These are phyloP conservation scores for Hypanus sabinus DNA, from an alignment of 2,113 vertebrate species.

Conservation along the genomic window DNA sequence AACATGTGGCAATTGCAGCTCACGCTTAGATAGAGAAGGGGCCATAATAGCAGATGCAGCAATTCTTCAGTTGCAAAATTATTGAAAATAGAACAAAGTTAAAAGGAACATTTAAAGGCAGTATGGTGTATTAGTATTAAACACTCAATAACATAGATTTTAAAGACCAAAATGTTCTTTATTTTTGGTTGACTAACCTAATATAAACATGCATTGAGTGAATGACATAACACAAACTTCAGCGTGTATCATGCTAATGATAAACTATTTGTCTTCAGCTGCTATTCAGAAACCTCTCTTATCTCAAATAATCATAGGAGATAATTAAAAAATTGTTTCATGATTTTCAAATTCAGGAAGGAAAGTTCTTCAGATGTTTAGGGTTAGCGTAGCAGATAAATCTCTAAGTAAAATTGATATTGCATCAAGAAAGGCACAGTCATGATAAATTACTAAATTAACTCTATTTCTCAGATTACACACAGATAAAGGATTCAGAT, in stretches of 20 bases:
- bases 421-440: background rate
- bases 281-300: background rate
- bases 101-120: background rate
- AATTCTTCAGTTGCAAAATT: background rate
- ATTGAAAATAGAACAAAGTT: background rate
- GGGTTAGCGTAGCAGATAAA: background rate
- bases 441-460: background rate
- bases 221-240: background rate
- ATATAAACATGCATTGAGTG: background rate
- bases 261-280: background rate
- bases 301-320: background rate
- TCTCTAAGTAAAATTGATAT: background rate
- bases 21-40: background rate
- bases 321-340: conserved; percentile 3
- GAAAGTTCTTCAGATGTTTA: background rate
- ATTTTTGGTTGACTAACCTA: background rate
- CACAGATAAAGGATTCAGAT: too few relatives aligned
- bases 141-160: background rate
- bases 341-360: background rate
- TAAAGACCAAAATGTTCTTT: background rate
- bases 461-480: background rate
- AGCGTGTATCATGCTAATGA: background rate
- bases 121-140: too few relatives aligned
- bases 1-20: background rate
- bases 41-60: background rate